These are phyloP conservation scores for Epirrita christyi DNA, from an alignment of 2,888 invertebrate species.

Conservation along the genomic window DNA sequence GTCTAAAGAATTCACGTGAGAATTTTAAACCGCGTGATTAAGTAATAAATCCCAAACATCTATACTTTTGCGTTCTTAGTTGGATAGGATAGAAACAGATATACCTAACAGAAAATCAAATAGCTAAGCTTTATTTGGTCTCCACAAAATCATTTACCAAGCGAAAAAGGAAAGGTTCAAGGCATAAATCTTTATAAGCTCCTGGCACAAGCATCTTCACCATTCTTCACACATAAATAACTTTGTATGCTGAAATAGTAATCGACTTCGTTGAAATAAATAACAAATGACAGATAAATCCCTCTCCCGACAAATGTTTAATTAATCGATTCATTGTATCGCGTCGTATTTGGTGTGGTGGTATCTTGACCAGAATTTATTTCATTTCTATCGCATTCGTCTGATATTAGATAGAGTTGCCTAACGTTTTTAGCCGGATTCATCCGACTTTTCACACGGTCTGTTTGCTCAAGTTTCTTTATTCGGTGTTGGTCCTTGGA, in stretches of 20 bases:
- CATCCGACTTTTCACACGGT: neutral
- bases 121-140: too few relatives aligned
- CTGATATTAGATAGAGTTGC: slow-evolving; percentile 11
- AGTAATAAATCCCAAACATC: too few relatives aligned
- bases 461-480: neutral
- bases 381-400: slow-evolving; percentile 27
- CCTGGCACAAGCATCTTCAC: slow-evolving; percentile 23
- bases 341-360: slow-evolving; percentile 35
- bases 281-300: slow-evolving; percentile 33
- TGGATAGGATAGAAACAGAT: too few relatives aligned
- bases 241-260: slow-evolving; percentile 28
- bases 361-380: slow-evolving; percentile 36
- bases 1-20: too few relatives aligned
- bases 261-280: slow-evolving; percentile 31
- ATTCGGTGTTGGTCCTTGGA: too few relatives aligned
- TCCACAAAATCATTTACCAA: neutral
- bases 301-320: slow-evolving; percentile 39
- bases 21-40: too few relatives aligned
- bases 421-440: neutral
- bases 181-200: slow-evolving; percentile 25
- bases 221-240: slow-evolving; percentile 25
- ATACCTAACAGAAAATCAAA: too few relatives aligned
- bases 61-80: too few relatives aligned
- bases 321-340: slow-evolving; percentile 43
- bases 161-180: slow-evolving; percentile 7